Percentiles rank a stretch among this genome's conserved stretches.
Conservation (phyloP, 2,888 invertebrate species). For the Eupithecia inturbata region DNA sequence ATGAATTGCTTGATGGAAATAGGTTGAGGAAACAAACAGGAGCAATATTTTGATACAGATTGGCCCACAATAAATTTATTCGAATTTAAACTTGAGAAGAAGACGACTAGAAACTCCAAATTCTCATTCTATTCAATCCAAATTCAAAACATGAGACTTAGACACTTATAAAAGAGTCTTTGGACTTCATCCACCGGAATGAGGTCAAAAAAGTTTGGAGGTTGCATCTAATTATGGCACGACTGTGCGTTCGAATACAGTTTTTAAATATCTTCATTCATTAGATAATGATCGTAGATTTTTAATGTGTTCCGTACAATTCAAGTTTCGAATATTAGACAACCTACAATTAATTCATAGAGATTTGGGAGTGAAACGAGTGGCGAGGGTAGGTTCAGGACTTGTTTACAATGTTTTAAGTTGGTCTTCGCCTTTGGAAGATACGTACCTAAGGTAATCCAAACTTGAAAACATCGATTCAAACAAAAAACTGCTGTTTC, state of each 20-base stretch:
- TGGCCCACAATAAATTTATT: not conserved
- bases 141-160: not conserved
- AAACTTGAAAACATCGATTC: slow-evolving; percentile 9
- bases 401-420: slow-evolving; percentile 2
- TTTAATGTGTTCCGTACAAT: not conserved
- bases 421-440: not conserved
- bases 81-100: not conserved
- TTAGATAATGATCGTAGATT: not conserved
- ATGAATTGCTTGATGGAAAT: not conserved
- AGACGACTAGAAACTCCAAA: not conserved
- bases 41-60: not conserved
- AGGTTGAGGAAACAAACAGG: not conserved
- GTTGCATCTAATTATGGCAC: not conserved
- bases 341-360: not conserved
- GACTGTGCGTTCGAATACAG: not conserved
- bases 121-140: not conserved
- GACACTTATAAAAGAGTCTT: not conserved
- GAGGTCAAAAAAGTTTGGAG: slow-evolving; percentile 1
- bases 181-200: not conserved
- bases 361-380: not conserved
- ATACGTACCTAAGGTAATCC: not conserved
- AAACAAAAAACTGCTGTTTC: slow-evolving; percentile 9
- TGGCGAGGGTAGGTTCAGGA: not conserved
- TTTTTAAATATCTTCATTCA: not conserved
- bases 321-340: not conserved